Base-by-base conservation (phyloP, 2,797 vertebrate species). In the Chelonia mydas region DNA sequence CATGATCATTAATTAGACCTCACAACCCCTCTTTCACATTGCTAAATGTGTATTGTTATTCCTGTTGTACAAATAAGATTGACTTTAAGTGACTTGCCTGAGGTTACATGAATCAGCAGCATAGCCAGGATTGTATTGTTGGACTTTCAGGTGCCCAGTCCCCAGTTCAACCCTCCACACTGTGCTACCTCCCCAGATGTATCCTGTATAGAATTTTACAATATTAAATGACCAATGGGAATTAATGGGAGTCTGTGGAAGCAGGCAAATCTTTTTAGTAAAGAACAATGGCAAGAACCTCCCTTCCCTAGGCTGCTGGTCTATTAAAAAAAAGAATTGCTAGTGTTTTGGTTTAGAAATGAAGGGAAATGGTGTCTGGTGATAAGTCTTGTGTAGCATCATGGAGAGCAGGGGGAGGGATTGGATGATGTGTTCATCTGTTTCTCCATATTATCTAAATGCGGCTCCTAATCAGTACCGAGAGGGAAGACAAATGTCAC, bases 1-100 rank as follows among this genome's bases (percentile, higher is more conserved):
- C 37, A 81, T 89, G 61, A 92, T n/a, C 28, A 76, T n/a, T 88
- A 79, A 86, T 93, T 89, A 13, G 84, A 86, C 57, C 90, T 65
- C 33, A 9, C 61, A 10, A n/a, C 7, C 33, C 33, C 4, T n/a
- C 61, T 65, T 17, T 65, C 17, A n/a, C 7, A 3, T 17, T 1
- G 15, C 25, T 77, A 87, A 86, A 0, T 85, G 50, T 49, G 11
- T 31, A 31, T 47, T 88, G 19, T 81, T 79, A 3, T 13, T 33
- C 25, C 37, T 81, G 33, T 96, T 88, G 54, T 81, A 65, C 25
- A 68, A 11, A 45, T 74, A 68, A 92, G 12, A 31, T 79, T 41
- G 84, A 90, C 65, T 68, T 55, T 28, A 53, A 55, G 37, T 81
- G 72, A 86, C 4, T 89, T 87, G n/a, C 2, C 10, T 16, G 49